Percentiles rank a stretch among this genome's conserved stretches.
Evolutionary conservation across 2,797 vertebrate genomes (phyloP).

Genomic region (Sparidentex hasta): DNA sequence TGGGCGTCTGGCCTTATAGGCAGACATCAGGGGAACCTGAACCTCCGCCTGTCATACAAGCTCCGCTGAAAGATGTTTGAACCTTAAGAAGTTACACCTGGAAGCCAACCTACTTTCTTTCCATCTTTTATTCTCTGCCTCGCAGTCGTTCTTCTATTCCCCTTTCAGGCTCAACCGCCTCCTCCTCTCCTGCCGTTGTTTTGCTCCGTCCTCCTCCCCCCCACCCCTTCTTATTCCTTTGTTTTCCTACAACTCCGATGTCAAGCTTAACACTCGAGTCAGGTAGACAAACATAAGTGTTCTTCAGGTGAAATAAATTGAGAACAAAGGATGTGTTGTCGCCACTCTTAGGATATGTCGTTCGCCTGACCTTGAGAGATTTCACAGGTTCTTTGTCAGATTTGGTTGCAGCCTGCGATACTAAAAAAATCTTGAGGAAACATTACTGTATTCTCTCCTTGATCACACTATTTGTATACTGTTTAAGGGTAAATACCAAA

Average conservation of each 20-base stretch:
- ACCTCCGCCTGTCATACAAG: conserved; percentile 11
- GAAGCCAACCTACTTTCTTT: conserved; percentile 22
- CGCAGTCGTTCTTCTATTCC: background rate
- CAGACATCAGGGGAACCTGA: conserved; percentile 20
- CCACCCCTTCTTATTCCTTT: background rate
- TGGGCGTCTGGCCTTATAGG: conserved; percentile 31
- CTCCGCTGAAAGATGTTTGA: conserved; percentile 22
- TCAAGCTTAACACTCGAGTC: background rate
- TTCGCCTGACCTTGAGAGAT: conserved; percentile 59
- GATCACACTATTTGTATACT: background rate
- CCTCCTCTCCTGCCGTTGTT: background rate
- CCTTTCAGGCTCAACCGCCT: background rate
- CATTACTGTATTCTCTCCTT: background rate
- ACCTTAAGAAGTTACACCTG: conserved; percentile 18
- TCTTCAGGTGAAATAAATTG: background rate
- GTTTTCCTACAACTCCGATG: background rate
- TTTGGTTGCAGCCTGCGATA: conserved; percentile 6
- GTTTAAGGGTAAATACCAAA: background rate
- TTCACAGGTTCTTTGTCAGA: conserved; percentile 2
- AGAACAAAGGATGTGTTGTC: conserved; percentile 1
- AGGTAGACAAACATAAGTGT: background rate
- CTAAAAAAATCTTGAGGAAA: background rate
- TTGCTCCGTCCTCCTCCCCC: background rate
- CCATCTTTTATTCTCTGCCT: conserved; percentile 13
- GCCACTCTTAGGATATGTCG: conserved; percentile 24